Evolutionary conservation across 53 echinoderm and acorn worm genomes (phyloP), one percentile per base, ranked within the genome.

Genomic region (Glandiceps talaboti): DNA sequence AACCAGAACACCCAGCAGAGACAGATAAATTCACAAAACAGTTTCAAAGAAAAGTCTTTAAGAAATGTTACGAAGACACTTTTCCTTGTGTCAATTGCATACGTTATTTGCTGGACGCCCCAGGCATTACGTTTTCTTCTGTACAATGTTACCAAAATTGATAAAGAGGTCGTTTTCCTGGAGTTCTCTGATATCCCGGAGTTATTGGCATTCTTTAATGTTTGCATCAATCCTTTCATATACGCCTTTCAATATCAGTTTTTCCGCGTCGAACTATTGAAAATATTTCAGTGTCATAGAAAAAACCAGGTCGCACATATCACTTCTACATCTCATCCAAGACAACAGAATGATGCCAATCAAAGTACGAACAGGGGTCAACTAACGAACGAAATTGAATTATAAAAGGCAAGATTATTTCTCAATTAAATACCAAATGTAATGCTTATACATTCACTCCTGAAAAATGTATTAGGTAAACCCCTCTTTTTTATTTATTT

Each of bases 21-120:
- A 45, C 64, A 20, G 20, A 20, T 12, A 6, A 20, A 20, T 20
- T 12, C 20, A 45, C 64, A 45, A 45, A 45, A 20, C 64, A 45
- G 20, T 20, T 45, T 45, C 20, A 45, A 45, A 45, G 64, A 45
- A 45, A 45, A 45, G 64, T 78, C 84, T 14, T 73, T 78, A 10
- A 64, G 77, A 1, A 84, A 79, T 32, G 78, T 78, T 79, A 78
- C 79, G 74, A 84, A 84, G 74, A 79, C 74, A 0, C 78, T 84
- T 0, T 33, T 84, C 73, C 73, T 84, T 29, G 84, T 84, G 0
- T 84, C 79, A 1, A 33, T 77, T 6, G 28, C 64, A 28, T 84
- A 78, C 74, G 74, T 78, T 32, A 79, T 84, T 28, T 84, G 84
- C 84, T 84, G 84, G 84, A 77, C 77, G 30, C 84, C 84, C 20